Conservation (phyloP, 2,797 vertebrate genomes). For the Caiman crocodilus region DNA sequence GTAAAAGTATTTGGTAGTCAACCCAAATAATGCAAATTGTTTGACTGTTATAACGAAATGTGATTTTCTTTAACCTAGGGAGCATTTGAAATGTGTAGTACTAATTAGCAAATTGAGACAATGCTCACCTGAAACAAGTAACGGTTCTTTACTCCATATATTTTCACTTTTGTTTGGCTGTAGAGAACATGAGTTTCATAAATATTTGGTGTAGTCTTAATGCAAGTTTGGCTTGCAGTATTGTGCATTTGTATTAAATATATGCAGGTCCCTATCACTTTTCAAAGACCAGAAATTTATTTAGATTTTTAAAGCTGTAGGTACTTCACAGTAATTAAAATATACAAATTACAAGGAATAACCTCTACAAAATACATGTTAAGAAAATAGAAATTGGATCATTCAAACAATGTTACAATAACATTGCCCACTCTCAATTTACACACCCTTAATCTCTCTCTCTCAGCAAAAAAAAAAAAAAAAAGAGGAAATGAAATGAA, state of each 20-base stretch:
- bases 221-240: neutral
- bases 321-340: conserved; percentile 26
- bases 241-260: neutral
- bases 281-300: conserved; percentile 24
- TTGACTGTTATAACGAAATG: neutral
- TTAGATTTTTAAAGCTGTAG: conserved; percentile 19
- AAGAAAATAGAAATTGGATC: neutral
- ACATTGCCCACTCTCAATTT: neutral
- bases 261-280: neutral
- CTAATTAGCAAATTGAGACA: neutral
- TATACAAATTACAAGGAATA: neutral
- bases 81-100: neutral
- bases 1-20: neutral
- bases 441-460: neutral
- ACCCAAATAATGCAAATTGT: neutral
- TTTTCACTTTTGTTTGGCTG: neutral
- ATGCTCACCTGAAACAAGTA: neutral
- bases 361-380: conserved; percentile 7
- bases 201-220: neutral
- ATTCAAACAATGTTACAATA: neutral
- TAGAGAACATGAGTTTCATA: neutral
- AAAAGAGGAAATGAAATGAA: neutral
- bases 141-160: neutral
- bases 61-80: neutral
- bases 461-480: neutral